Evolutionary conservation across 2,888 invertebrate genomes (phyloP).

Genomic region (Sminthurinus aureus): DNA sequence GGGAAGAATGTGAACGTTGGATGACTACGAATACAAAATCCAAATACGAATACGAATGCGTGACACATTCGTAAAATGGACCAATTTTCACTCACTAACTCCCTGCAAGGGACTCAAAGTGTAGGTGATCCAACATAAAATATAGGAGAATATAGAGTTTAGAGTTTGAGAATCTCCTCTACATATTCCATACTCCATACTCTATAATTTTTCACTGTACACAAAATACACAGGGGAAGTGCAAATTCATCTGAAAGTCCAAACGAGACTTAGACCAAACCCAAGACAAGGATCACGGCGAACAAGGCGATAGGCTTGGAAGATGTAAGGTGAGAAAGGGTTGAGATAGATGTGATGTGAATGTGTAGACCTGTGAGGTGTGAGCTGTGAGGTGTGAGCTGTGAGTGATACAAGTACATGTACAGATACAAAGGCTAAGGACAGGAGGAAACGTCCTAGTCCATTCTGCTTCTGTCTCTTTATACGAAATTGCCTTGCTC

Average conservation of each 20-base stretch:
- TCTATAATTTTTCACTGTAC: neutral
- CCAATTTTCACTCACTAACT: constrained; percentile 6
- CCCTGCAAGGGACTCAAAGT: neutral
- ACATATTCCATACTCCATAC: neutral
- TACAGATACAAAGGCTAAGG: neutral
- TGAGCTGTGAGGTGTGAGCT: neutral
- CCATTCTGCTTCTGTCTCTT: no score
- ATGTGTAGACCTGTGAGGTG: neutral
- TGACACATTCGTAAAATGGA: neutral
- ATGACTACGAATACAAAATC: no score
- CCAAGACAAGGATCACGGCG: neutral
- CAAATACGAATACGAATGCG: neutral
- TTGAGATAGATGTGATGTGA: neutral
- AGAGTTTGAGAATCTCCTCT: no score
- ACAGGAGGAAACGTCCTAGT: neutral
- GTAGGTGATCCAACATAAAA: no score
- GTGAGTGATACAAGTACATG: no score
- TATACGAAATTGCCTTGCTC: no score
- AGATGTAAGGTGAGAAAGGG: neutral
- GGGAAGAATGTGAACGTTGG: neutral
- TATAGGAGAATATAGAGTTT: neutral
- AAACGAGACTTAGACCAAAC: no score
- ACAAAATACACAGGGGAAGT: no score
- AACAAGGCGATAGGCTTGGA: neutral
- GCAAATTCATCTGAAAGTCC: no score